phyloP scores from a whole-genome alignment of 2,113 vertebrate species.

The Gracilinanus agilis region DNA sequence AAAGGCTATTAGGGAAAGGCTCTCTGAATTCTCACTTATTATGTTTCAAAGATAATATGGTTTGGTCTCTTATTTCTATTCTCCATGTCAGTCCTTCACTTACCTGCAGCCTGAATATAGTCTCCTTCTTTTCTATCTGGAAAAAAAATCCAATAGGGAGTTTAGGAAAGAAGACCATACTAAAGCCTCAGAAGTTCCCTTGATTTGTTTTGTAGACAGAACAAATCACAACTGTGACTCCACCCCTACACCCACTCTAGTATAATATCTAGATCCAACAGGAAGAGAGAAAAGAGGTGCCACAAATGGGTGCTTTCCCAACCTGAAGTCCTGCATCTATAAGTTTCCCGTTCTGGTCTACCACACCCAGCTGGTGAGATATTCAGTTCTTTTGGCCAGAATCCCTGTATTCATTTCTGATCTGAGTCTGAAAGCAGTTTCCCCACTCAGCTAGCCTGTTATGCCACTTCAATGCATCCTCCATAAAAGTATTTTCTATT shows the following conservation, averaged over 20 bases:
- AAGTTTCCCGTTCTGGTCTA: not conserved
- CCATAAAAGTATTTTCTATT: not conserved
- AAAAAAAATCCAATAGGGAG: not conserved
- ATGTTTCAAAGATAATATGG: not conserved
- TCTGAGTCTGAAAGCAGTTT: too few species aligned
- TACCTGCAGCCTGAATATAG: not conserved
- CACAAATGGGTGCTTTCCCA: too few species aligned
- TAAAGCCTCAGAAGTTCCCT: not conserved
- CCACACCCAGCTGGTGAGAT: too few species aligned
- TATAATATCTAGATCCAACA: not conserved
- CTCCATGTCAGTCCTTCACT: not conserved
- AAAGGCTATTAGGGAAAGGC: not conserved
- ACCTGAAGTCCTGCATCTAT: not conserved
- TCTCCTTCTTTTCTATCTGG: not conserved
- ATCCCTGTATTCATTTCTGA: too few species aligned
- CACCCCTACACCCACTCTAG: not conserved
- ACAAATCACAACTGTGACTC: not conserved
- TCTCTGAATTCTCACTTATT: fast-evolving
- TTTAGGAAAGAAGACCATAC: not conserved
- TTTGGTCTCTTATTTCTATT: not conserved
- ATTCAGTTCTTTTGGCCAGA: too few species aligned
- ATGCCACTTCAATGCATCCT: not conserved
- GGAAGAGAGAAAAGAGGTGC: not conserved
- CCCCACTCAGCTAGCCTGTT: too few species aligned
- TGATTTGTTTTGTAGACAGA: not conserved